These are phyloP conservation scores for Leucophenga montana DNA, from an alignment of 2,888 invertebrate species.

Conservation along the genomic window DNA sequence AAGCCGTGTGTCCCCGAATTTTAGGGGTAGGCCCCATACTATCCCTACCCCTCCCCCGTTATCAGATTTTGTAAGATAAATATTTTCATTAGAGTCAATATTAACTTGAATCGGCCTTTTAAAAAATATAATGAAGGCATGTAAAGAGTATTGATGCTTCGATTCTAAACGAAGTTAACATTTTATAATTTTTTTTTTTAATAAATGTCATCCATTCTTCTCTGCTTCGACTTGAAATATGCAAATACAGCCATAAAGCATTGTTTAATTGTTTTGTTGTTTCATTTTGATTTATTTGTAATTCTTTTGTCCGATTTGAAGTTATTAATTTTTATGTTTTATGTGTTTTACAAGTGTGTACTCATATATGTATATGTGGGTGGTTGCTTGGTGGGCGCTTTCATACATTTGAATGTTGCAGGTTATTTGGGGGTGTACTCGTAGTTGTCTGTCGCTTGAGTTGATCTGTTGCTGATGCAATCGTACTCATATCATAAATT, in stretches of 20 bases:
- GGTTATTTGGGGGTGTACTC: neutral
- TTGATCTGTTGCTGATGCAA: slow-evolving; percentile 2
- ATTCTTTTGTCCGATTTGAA: slow-evolving; percentile 18
- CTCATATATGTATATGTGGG: neutral
- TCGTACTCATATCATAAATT: neutral
- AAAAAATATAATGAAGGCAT: no score
- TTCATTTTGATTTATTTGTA: slow-evolving; percentile 5
- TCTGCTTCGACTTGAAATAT: slow-evolving; percentile 1
- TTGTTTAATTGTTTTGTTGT: neutral
- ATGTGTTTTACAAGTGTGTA: neutral
- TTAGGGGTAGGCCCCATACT: no score
- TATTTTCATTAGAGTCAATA: no score
- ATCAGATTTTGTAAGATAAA: neutral
- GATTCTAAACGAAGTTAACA: no score
- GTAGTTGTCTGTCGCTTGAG: no score
- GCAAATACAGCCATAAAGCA: neutral
- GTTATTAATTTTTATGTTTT: slow-evolving; percentile 14
- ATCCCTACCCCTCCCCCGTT: no score
- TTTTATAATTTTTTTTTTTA: no score
- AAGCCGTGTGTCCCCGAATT: no score
- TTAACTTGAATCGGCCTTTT: no score
- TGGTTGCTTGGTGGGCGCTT: neutral
- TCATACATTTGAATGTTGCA: neutral
- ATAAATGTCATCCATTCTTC: neutral
- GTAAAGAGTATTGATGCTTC: no score